These are phyloP conservation scores for Cotesia chilonis DNA, from an alignment of 1,140 invertebrate genomes.

Conservation along the genomic window DNA sequence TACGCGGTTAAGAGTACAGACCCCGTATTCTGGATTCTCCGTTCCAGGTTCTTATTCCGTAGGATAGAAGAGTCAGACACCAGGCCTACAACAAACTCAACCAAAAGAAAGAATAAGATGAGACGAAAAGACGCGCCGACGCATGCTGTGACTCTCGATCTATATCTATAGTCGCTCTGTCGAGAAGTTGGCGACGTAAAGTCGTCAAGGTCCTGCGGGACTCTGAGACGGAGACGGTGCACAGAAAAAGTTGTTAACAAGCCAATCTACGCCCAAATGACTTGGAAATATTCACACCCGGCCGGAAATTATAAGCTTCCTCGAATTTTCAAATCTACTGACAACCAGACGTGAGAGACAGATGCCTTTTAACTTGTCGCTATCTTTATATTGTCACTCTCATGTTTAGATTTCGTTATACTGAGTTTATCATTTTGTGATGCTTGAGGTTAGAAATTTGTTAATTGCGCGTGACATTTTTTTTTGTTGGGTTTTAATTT, in stretches of 20 bases:
- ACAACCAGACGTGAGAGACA: constrained; percentile 1
- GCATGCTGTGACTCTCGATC: neutral
- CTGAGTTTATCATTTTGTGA: too few species aligned
- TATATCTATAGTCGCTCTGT: too few species aligned
- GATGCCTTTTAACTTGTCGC: neutral
- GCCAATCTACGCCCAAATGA: constrained; percentile 46
- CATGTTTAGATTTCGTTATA: too few species aligned
- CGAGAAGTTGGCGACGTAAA: constrained; percentile 7
- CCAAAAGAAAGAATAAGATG: neutral
- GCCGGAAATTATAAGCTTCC: constrained; percentile 36
- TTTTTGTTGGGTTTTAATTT: too few species aligned
- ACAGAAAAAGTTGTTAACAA: constrained; percentile 50
- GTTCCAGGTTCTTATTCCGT: neutral
- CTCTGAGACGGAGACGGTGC: constrained; percentile 8
- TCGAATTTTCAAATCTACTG: constrained; percentile 23
- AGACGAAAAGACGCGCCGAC: constrained; percentile 16
- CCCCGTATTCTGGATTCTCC: neutral
- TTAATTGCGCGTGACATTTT: too few species aligned
- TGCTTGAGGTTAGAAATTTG: too few species aligned
- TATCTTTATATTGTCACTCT: too few species aligned
- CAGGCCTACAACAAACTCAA: neutral
- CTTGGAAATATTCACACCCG: constrained; percentile 43
- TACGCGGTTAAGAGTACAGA: neutral
- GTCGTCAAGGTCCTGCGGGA: constrained; percentile 19
- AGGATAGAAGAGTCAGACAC: neutral